Base-by-base conservation (phyloP, 1,140 invertebrate species). In the Brachionus angularis region DNA sequence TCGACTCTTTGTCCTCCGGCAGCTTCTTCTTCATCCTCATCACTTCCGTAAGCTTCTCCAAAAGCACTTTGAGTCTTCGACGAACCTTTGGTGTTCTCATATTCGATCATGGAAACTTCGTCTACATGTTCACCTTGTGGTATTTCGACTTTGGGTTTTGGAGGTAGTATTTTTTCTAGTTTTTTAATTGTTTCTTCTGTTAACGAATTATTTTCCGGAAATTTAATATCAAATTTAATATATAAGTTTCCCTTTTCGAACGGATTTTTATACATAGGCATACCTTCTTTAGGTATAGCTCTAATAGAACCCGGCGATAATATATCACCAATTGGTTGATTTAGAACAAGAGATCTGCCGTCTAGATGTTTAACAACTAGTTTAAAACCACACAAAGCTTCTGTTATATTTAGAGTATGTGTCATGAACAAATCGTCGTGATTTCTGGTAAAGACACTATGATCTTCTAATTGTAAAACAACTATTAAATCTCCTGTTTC, bases 211-310 rank as follows among this genome's bases (percentile, higher is more conserved):
- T 87, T 88, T 71, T 86, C 83, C 1, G 92, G 92, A 83, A 94
- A 94, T 74, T 89, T 87, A 33, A 95, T 90, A 74, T 87, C 78
- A 78, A 95, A 94, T 76, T 93, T 90, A 73, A 96, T 87, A 72
- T 94, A 89, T 5, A 96, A 84, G 73, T 88, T 87, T 46, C 93
- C 93, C 77, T 91, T 92, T 76, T 94, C 91, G 79, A 92, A 91
- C 29, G 92, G 92, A 85, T 93, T 92, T 79, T 91, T 91, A 77
- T 91, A 92, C 72, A 88, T 86, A 0, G 94, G 94, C 93, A 97
- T 96, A 72, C 91, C 91, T 83, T 95, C 93, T 75, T 88, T 88
- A 64, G 88, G 73, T 50, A 97, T 86, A 79, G 87, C 91, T 81
- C 93, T 94, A 47, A 64, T 47, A 16, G 5, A 29, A 29, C 71